A percentile compares a stretch with the other conserved stretches of the same genome.
Conservation (phyloP, 2,113 vertebrate genomes). For the Mastomys coucha region DNA sequence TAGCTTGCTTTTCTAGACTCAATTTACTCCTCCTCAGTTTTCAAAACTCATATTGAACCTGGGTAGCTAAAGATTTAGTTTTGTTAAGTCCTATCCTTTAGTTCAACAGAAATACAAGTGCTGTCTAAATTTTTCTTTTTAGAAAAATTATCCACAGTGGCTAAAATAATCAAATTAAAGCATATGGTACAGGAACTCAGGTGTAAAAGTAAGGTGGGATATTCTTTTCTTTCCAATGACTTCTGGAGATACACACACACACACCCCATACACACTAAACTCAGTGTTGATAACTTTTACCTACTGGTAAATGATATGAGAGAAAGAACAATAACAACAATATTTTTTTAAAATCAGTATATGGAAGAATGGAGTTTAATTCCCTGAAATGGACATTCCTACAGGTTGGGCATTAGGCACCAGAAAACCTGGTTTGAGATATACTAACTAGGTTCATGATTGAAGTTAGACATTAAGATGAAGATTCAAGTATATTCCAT, state of each 20-base stretch:
- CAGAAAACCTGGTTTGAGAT: background rate
- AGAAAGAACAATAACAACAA: too few species aligned
- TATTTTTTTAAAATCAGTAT: background rate
- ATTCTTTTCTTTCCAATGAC: background rate
- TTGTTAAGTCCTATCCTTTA: background rate
- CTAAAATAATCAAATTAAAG: background rate
- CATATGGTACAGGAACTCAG: too few species aligned
- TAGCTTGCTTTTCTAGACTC: background rate
- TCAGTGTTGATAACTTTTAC: background rate
- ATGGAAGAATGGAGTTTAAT: background rate
- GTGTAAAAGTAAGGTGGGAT: background rate
- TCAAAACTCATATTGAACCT: too few species aligned
- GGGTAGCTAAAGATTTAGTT: background rate
- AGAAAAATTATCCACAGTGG: background rate
- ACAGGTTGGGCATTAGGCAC: fast-evolving
- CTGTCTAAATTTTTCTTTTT: background rate
- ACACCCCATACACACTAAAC: background rate
- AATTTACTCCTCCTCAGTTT: background rate
- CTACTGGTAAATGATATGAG: background rate
- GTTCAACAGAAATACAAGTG: background rate
- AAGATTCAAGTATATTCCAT: background rate
- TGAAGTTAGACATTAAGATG: background rate
- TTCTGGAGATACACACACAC: background rate
- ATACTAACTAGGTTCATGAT: background rate
- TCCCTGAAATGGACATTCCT: background rate